These are phyloP conservation scores for Dromococcyx pavoninus DNA, from an alignment of 2,797 vertebrate genomes.

Conservation along the genomic window DNA sequence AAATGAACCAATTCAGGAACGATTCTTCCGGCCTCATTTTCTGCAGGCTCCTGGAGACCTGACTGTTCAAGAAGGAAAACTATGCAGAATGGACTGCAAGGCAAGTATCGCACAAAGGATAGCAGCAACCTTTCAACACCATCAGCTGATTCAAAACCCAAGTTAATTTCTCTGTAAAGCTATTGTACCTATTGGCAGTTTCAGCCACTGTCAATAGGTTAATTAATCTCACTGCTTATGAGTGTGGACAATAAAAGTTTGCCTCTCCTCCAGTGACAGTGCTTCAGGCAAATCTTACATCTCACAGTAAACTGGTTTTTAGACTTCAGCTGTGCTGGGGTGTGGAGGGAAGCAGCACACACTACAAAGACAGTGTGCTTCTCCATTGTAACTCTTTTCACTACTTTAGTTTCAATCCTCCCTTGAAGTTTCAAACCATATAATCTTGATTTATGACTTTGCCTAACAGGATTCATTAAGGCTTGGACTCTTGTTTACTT, in stretches of 20 bases:
- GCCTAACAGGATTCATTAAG: not conserved
- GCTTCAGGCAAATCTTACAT: not conserved
- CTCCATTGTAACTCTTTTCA: not conserved
- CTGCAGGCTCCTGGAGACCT: slow-evolving; percentile 97
- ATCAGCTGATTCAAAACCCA: not conserved
- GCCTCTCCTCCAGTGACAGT: not conserved
- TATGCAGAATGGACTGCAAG: slow-evolving; percentile 99
- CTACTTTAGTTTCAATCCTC: not conserved
- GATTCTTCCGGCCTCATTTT: slow-evolving; percentile 98
- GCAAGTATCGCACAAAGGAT: slow-evolving; percentile 66
- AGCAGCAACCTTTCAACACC: not conserved
- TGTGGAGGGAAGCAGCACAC: not conserved
- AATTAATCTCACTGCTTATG: not conserved
- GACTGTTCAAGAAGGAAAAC: slow-evolving; percentile 94
- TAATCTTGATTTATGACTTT: slow-evolving; percentile 4
- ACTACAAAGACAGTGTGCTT: not conserved
- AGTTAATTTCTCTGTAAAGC: not conserved
- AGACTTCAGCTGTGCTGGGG: not conserved
- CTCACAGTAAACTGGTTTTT: not conserved
- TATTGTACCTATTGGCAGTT: not conserved
- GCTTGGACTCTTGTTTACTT: not conserved
- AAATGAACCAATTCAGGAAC: slow-evolving; percentile 96
- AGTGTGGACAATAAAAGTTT: not conserved
- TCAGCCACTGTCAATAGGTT: accelerated
- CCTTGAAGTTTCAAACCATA: not conserved